These are phyloP conservation scores for Microctonus hyperodae DNA, from an alignment of 2,888 invertebrate genomes.

Conservation along the genomic window DNA sequence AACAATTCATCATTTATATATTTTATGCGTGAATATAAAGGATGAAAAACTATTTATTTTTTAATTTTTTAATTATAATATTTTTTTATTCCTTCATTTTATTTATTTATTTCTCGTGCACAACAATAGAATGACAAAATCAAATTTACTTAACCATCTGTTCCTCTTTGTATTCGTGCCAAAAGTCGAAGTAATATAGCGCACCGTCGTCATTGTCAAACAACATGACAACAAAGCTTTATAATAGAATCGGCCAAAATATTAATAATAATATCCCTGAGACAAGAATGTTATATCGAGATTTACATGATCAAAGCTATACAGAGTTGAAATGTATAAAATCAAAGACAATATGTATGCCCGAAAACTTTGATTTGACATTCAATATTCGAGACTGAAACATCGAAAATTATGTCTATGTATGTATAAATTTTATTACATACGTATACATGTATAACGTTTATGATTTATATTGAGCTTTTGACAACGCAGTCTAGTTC, in stretches of 20 bases:
- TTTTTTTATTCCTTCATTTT: background rate
- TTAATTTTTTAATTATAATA: too few relatives aligned
- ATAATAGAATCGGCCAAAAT: background rate
- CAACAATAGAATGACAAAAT: background rate
- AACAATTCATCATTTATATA: too few relatives aligned
- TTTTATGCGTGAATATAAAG: too few relatives aligned
- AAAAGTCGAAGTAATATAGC: background rate
- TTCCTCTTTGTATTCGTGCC: conserved; percentile 1
- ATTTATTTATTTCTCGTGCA: background rate
- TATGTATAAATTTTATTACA: too few relatives aligned
- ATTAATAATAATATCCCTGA: background rate
- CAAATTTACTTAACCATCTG: background rate
- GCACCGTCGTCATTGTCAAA: background rate
- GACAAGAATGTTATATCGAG: background rate
- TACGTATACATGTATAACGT: too few relatives aligned
- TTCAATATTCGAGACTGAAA: background rate
- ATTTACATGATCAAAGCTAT: background rate
- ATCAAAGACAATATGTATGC: background rate
- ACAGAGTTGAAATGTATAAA: background rate
- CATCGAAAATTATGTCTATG: background rate
- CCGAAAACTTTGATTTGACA: background rate
- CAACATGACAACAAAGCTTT: background rate
- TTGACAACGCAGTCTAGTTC: background rate
- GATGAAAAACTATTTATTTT: too few relatives aligned
- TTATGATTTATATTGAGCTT: background rate